These are phyloP conservation scores for Fragum fragum DNA, from an alignment of 2,888 invertebrate species.

Conservation along the genomic window DNA sequence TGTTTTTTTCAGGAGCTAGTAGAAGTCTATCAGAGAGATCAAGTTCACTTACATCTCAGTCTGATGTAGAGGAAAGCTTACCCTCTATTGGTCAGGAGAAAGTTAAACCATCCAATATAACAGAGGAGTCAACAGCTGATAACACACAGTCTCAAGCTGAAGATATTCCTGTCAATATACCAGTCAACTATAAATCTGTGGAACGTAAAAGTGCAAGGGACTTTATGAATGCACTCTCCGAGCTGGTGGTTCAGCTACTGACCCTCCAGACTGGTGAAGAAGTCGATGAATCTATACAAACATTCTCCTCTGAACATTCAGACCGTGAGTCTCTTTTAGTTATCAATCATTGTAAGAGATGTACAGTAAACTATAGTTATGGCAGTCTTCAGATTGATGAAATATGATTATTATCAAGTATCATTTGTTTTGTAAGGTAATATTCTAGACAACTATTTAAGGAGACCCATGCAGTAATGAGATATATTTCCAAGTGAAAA, in stretches of 20 bases:
- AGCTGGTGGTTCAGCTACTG: constrained; percentile 92
- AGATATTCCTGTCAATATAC: not conserved
- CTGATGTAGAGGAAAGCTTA: constrained; percentile 26
- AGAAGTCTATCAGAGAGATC: constrained; percentile 33
- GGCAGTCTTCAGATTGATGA: too few relatives aligned
- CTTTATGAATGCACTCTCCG: constrained; percentile 92
- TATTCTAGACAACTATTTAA: too few relatives aligned
- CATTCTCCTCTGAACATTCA: constrained; percentile 96
- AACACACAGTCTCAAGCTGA: not conserved
- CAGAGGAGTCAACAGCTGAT: not conserved
- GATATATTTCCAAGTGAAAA: too few relatives aligned
- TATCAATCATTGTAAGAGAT: too few relatives aligned
- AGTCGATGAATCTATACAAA: constrained; percentile 96
- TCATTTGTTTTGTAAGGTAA: too few relatives aligned
- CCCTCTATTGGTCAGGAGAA: not conserved
- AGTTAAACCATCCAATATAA: not conserved
- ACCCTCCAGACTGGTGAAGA: constrained; percentile 93
- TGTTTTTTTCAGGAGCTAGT: constrained; percentile 41
- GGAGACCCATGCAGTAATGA: too few relatives aligned
- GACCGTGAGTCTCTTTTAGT: constrained; percentile 91
- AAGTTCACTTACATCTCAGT: constrained; percentile 43
- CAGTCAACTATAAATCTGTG: constrained; percentile 65
- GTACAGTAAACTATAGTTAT: too few relatives aligned
- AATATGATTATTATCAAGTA: too few relatives aligned
- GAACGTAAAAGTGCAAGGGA: constrained; percentile 95